Evolutionary conservation across 2,113 vertebrate genomes (phyloP).

Genomic region (Coptodon rendalli): DNA sequence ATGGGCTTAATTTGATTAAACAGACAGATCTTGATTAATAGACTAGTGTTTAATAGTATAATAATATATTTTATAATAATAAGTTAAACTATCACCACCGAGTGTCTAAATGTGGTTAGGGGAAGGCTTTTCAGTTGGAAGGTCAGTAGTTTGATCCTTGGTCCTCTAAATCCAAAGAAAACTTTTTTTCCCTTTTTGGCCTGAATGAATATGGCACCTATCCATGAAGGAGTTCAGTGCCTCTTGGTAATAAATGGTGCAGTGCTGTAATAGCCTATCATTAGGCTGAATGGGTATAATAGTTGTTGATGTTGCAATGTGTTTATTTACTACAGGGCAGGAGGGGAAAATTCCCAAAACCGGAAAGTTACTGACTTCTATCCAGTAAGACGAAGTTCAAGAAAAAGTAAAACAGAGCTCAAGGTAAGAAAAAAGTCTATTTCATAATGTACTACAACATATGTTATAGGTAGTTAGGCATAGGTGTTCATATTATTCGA

Average conservation of each 20-base stretch:
- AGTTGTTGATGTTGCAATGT: neutral
- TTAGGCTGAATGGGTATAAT: neutral
- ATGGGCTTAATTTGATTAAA: neutral
- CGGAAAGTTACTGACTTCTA: slow-evolving; percentile 93
- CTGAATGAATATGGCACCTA: neutral
- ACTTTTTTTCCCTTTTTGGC: neutral
- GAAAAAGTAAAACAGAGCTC: slow-evolving; percentile 88
- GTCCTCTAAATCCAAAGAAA: neutral
- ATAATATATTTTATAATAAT: neutral
- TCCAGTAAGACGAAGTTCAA: slow-evolving; percentile 88
- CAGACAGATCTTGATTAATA: neutral
- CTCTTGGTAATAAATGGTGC: neutral
- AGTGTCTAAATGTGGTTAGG: neutral
- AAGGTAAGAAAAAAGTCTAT: slow-evolving; percentile 72
- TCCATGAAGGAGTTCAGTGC: neutral
- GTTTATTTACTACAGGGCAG: neutral
- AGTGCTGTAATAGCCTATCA: neutral
- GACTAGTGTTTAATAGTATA: neutral
- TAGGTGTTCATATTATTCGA: neutral
- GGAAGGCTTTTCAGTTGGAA: neutral
- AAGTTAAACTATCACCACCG: neutral
- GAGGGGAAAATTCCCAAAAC: slow-evolving; percentile 76
- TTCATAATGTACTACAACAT: neutral
- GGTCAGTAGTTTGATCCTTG: neutral
- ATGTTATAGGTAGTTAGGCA: neutral